Percentiles rank a stretch among this genome's conserved stretches.
phyloP scores from a whole-genome alignment of 2,113 vertebrate species.

The Progne subis region DNA sequence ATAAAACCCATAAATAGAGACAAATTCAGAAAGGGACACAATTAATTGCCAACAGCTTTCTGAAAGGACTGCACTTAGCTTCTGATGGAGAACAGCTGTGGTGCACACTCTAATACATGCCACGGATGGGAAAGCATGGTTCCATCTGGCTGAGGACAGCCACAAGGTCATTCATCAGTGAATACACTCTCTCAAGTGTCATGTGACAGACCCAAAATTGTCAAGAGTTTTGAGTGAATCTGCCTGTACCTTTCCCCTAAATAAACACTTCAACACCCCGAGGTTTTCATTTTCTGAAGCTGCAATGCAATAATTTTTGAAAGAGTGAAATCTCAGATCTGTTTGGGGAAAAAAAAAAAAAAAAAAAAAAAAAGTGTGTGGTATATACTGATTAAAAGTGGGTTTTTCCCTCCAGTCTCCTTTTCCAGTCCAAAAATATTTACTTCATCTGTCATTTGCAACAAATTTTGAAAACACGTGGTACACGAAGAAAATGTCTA shows the following conservation, averaged over 20 bases:
- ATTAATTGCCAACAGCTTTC: conserved; percentile 57
- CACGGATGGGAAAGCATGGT: conserved; percentile 50
- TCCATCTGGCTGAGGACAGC: conserved; percentile 60
- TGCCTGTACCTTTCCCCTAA: background rate
- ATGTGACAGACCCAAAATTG: background rate
- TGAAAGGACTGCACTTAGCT: conserved; percentile 53
- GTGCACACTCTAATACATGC: conserved; percentile 20
- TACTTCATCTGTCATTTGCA: background rate
- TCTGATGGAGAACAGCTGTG: conserved; percentile 62
- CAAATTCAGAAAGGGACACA: conserved; percentile 37
- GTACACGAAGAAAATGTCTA: background rate
- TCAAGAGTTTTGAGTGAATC: background rate
- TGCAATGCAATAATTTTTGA: background rate
- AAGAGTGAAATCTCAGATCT: background rate
- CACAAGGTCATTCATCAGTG: conserved; percentile 49
- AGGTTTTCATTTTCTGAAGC: background rate
- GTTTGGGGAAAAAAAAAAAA: background rate
- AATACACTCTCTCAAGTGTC: conserved; percentile 4
- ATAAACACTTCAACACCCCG: background rate
- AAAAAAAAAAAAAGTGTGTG: too few species aligned
- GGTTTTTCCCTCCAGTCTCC: background rate
- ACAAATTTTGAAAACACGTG: background rate
- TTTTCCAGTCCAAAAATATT: background rate
- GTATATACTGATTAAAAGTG: background rate
- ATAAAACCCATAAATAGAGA: conserved; percentile 42